These are phyloP conservation scores for Lynx canadensis DNA, from an alignment of 2,113 vertebrate genomes.

Conservation along the genomic window DNA sequence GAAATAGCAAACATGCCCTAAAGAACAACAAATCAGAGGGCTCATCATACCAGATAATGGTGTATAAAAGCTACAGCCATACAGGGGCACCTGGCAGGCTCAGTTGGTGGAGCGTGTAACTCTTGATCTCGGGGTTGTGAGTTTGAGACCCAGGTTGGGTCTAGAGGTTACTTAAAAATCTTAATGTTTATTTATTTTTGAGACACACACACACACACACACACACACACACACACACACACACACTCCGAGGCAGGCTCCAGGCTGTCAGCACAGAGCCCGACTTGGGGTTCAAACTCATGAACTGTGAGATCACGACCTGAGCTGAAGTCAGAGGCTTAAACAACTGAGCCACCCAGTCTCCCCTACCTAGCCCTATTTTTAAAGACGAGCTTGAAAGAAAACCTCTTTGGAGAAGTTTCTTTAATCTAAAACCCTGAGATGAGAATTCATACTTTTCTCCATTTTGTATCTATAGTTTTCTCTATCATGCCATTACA, in stretches of 20 bases:
- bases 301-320: too few relatives aligned
- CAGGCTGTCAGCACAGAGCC: too few relatives aligned
- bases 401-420: constrained; percentile 41
- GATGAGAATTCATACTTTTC: background rate
- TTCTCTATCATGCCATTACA: background rate
- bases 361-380: background rate
- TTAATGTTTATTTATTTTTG: too few relatives aligned
- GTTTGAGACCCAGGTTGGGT: background rate
- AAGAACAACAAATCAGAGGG: background rate
- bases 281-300: too few relatives aligned
- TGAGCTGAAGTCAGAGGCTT: too few relatives aligned
- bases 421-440: background rate
- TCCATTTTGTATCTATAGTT: background rate
- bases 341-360: too few relatives aligned
- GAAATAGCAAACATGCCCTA: background rate
- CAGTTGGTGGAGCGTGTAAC: background rate
- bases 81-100: background rate
- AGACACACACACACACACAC: too few relatives aligned
- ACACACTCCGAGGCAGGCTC: too few relatives aligned
- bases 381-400: constrained; percentile 15
- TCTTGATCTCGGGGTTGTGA: background rate
- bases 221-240: too few relatives aligned
- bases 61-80: background rate
- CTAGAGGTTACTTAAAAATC: too few relatives aligned
- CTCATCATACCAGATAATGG: background rate